phyloP scores from a whole-genome alignment of 2,797 vertebrate species.

The Chaenodraco wilsoni region DNA sequence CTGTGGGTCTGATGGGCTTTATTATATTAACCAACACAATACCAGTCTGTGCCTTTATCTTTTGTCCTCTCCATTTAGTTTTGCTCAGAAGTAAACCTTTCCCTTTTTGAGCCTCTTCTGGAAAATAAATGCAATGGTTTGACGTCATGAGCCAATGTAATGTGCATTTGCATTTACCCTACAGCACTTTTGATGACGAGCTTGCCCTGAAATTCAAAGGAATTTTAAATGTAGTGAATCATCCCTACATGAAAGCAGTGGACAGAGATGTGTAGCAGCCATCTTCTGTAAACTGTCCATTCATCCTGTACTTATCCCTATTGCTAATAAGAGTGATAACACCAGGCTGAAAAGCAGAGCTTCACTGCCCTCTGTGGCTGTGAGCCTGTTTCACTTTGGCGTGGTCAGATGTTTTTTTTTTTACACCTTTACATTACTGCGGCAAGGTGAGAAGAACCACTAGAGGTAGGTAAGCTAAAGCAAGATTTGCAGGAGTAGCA shows the following conservation, averaged over 20 bases:
- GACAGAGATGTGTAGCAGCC: background rate
- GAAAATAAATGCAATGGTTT: constrained; percentile 30
- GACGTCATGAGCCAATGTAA: constrained; percentile 37
- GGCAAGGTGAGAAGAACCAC: background rate
- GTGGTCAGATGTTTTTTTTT: background rate
- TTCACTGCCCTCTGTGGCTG: background rate
- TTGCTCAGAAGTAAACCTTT: constrained; percentile 45
- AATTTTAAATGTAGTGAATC: constrained; percentile 18
- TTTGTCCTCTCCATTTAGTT: constrained; percentile 49
- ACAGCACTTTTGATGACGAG: background rate
- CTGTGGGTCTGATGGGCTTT: constrained; percentile 60
- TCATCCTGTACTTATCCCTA: background rate
- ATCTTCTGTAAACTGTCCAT: background rate
- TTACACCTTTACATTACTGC: background rate
- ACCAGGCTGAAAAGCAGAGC: background rate
- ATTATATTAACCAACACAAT: constrained; percentile 78
- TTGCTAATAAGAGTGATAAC: background rate
- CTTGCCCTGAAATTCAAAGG: background rate
- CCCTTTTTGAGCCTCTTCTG: background rate
- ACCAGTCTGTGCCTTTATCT: constrained; percentile 50
- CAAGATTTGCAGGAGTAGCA: too few species aligned
- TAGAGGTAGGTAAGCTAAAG: background rate
- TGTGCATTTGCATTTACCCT: background rate
- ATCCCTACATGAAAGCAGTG: background rate
- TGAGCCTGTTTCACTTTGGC: background rate